Conservation (phyloP, 2,113 vertebrate species). For the Apodemus speciosus region DNA sequence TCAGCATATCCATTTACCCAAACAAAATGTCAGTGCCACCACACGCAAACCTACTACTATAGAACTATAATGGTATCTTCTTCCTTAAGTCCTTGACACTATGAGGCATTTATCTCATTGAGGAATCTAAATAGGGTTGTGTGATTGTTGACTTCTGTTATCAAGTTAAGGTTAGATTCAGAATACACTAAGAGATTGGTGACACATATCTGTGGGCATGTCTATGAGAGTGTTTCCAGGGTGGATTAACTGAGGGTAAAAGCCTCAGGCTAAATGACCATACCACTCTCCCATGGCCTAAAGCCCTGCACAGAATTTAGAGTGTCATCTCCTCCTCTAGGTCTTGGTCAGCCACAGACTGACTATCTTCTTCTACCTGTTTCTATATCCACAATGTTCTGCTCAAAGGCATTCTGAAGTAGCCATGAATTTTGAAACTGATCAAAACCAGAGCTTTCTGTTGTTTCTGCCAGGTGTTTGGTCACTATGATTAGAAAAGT, state of each 20-base stretch:
- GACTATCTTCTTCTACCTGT: background rate
- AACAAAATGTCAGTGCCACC: background rate
- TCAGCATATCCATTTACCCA: background rate
- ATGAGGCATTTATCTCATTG: background rate
- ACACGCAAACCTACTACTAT: background rate
- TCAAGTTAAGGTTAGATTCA: background rate
- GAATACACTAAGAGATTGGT: too few species aligned
- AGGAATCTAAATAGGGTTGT: background rate
- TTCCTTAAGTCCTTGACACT: background rate
- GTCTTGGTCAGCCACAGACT: background rate
- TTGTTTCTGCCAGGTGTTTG: background rate
- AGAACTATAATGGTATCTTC: background rate
- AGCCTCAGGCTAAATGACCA: background rate
- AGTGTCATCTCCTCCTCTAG: background rate
- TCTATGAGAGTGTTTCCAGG: background rate
- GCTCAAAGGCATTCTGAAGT: background rate
- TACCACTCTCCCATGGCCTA: background rate
- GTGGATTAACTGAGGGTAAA: background rate
- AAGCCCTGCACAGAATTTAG: background rate
- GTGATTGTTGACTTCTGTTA: background rate
- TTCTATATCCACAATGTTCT: background rate
- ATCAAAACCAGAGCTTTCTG: background rate
- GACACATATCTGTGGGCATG: background rate
- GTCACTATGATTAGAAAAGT: background rate
- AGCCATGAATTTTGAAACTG: background rate